Percentiles rank a stretch among this genome's conserved stretches.
These are phyloP conservation scores for Melanotus villosus DNA, from an alignment of 2,888 invertebrate species.

Conservation along the genomic window DNA sequence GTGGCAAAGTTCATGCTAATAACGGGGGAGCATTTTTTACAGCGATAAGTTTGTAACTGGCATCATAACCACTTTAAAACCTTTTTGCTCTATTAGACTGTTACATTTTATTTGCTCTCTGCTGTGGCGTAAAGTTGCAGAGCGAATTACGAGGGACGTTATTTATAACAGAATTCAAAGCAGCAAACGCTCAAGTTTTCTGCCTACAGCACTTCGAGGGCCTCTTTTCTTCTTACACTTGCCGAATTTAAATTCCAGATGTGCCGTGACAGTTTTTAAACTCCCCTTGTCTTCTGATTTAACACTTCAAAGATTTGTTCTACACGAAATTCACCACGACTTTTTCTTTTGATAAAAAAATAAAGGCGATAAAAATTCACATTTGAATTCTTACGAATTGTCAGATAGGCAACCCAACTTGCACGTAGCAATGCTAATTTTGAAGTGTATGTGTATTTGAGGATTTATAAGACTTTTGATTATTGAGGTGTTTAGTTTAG, in stretches of 20 bases:
- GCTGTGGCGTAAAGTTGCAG: conserved; percentile 39
- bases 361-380: too few relatives aligned
- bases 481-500: too few relatives aligned
- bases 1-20: conserved; percentile 62
- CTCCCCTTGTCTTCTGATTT: neutral
- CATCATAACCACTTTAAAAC: conserved; percentile 45
- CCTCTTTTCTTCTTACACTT: conserved; percentile 2
- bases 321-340: too few relatives aligned
- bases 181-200: conserved; percentile 34
- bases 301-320: neutral
- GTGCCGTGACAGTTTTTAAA: conserved; percentile 8
- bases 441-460: too few relatives aligned
- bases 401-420: too few relatives aligned
- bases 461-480: too few relatives aligned
- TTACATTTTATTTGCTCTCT: conserved; percentile 43
- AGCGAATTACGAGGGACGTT: conserved; percentile 36
- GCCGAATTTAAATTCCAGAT: conserved; percentile 9
- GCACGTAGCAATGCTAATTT: too few relatives aligned
- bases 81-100: conserved; percentile 46
- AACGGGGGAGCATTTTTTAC: conserved; percentile 55
- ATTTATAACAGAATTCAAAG: conserved; percentile 40
- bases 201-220: conserved; percentile 16
- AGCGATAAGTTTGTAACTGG: conserved; percentile 47
- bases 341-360: too few relatives aligned
- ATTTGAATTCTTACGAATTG: too few relatives aligned